These are phyloP conservation scores for Drosophila neonasuta DNA, from an alignment of 2,888 invertebrate genomes.

Conservation along the genomic window DNA sequence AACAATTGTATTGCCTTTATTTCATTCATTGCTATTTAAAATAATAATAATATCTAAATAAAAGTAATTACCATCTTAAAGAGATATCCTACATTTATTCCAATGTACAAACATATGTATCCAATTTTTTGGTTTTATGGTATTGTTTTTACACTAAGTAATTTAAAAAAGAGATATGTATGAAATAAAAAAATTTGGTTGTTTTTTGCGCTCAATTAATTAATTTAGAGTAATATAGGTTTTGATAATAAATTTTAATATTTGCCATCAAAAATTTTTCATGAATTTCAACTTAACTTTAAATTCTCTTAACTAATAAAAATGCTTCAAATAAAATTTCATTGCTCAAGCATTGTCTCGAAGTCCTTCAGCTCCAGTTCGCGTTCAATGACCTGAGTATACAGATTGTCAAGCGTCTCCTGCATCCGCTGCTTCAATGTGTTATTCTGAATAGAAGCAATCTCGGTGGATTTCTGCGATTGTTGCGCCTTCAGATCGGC, in stretches of 20 bases:
- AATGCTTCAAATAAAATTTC: not conserved
- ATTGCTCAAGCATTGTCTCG: slow-evolving; percentile 77
- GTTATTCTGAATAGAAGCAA: slow-evolving; percentile 92
- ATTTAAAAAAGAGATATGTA: no score
- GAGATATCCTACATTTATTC: no score
- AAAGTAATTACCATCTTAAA: no score
- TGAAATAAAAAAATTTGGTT: no score
- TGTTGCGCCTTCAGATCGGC: slow-evolving; percentile 89
- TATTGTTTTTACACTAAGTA: no score
- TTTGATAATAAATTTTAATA: no score
- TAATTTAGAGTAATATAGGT: not conserved
- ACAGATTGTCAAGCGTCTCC: slow-evolving; percentile 89
- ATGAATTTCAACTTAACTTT: not conserved
- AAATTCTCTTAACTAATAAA: not conserved
- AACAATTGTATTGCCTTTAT: no score
- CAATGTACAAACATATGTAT: no score
- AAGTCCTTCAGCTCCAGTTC: slow-evolving; percentile 85
- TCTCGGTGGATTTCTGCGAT: slow-evolving; percentile 91
- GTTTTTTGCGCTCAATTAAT: not conserved
- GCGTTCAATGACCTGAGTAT: slow-evolving; percentile 90
- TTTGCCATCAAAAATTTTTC: no score
- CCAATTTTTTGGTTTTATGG: no score
- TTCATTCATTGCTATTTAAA: no score
- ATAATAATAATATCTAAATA: no score
- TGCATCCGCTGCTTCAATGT: slow-evolving; percentile 92